Evolutionary conservation across 2,797 vertebrate genomes (phyloP), one percentile per base, ranked within the genome.

Genomic region (Sphaeramia orbicularis): DNA sequence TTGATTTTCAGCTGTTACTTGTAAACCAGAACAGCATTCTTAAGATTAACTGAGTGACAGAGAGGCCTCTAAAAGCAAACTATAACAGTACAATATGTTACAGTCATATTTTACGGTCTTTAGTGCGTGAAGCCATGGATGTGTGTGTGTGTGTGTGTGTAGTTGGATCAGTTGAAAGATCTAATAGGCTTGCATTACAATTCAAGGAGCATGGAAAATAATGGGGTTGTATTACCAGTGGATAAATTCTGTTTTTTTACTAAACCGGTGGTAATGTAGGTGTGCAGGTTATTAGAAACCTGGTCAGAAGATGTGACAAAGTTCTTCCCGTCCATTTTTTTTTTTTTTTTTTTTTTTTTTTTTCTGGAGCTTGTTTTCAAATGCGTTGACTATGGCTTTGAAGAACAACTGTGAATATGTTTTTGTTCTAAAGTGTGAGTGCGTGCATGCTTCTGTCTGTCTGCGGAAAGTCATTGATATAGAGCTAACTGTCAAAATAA

Each of bases 401-500:
- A 79, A 78, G 32, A 35, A 35, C 32, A 35, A 42, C 40, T 42
- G 40, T 42, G 74, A 73, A 61, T 65, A 15, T 58, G 69, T 71
- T 74, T 76, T 83, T 78, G 67, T 80, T 74, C 67, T 40, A 9
- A 59, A 66, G 73, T 44, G 56, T 60, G 68, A 14, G 37, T 45
- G 71, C 35, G 8, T 52, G 47, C 9, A 2, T 36, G 66, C 27
- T 10, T 59, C 56, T 64, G 77, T 81, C 30, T 49, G 56, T 48
- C 57, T 51, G 65, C 18, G 12, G 78, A 77, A 81, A 76, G 83
- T 76, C 87, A 80, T 54, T 88, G 85, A 88, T 91, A 89, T 84
- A 86, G 82, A 87, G 83, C 81, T 81, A 88, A 89, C 82, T 90
- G 89, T 91, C 88, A 90, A 83, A 90, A 86, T 86, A 89, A 86